Evolutionary conservation across 1,140 invertebrate species (phyloP), one percentile per base, ranked within the genome.

Genomic region (Philotrypesis tridentata): DNA sequence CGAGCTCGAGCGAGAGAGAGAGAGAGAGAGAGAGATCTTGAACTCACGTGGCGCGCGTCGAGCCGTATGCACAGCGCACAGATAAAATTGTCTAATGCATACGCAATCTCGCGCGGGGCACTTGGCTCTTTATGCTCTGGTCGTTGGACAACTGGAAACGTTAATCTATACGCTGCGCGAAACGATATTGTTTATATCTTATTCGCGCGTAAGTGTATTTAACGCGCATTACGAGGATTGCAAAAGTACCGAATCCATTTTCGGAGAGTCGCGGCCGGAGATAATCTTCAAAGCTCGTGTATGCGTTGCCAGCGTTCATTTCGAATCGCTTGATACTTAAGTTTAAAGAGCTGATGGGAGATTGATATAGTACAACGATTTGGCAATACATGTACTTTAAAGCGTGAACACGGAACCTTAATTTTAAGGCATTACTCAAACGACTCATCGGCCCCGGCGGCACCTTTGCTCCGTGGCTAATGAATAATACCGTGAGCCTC

Each of bases 331-430:
- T 63, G 37, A 21, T n/a, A 79, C 17, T 79, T 70, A 70, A 33
- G 14, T 12, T 65, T 80, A 82, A 85, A 79, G 83, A 84, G 76
- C 79, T 81, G 83, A 87, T 83, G 61, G 74, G 67, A 81, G 85
- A 87, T 87, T 85, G 87, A 86, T 86, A 86, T 80, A 86, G 85
- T 74, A 84, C 83, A 71, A 82, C 85, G 84, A 86, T 86, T 86
- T 84, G 75, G 80, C 75, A 84, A 74, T 86, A 87, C 86, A 84
- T 65, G 86, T 75, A 71, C 78, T 84, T 68, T 76, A 75, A 85
- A 82, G 84, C 60, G 67, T 61, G 75, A 82, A 82, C 74, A 78
- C 61, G 74, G 48, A 40, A 25, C n/a, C 25, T 72, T 71, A 72
- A 82, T 82, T 78, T 61, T 48, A n/a, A 37, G 61, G 33, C 84